Conservation (phyloP, 2,113 vertebrate genomes). For the Eulacestoma nigropectus region DNA sequence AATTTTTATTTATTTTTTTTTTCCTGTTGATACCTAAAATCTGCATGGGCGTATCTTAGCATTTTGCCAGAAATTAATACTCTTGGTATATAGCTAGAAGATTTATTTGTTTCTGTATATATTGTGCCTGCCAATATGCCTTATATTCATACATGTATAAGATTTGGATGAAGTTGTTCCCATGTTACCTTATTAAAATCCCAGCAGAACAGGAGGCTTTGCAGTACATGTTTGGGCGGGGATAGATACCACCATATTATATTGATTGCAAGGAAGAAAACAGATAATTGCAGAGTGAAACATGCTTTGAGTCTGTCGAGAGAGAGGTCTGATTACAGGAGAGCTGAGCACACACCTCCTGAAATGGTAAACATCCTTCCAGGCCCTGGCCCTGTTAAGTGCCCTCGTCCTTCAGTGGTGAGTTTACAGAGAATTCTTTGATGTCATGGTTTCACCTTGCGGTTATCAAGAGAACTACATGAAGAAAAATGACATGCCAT, state of each 20-base stretch:
- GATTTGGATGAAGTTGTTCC: background rate
- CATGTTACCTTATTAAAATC: background rate
- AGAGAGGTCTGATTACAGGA: background rate
- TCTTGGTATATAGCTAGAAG: background rate
- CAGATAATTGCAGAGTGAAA: background rate
- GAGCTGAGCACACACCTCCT: background rate
- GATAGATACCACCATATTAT: background rate
- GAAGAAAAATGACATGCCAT: background rate
- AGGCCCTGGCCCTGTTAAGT: background rate
- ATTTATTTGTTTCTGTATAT: background rate
- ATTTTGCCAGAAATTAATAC: background rate
- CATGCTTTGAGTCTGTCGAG: background rate
- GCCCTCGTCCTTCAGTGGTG: background rate
- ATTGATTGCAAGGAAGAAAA: background rate
- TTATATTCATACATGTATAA: background rate
- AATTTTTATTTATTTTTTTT: too few relatives aligned
- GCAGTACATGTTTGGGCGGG: background rate
- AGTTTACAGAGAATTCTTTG: background rate
- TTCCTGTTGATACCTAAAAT: background rate
- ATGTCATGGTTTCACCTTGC: background rate
- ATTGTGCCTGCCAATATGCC: background rate
- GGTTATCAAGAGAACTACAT: background rate
- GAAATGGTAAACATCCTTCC: background rate
- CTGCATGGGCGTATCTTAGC: background rate
- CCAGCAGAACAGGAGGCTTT: background rate